Evolutionary conservation across 1,140 invertebrate species (phyloP).

Genomic region (Drosophila biarmipes): DNA sequence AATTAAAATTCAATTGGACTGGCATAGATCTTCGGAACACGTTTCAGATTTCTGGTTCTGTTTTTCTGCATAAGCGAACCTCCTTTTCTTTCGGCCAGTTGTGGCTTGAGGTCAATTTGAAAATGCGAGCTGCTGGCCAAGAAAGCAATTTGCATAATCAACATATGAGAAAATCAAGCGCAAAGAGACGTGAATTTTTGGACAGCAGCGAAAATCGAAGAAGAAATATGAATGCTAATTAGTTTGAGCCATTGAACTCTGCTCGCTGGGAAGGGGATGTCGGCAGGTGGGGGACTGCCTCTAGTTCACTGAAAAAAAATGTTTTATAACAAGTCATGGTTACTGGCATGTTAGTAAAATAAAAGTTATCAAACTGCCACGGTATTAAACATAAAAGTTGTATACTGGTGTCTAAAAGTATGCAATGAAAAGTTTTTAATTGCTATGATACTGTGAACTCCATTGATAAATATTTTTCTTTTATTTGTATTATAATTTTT

Average conservation of each 20-base stretch:
- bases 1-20: slow-evolving; percentile 11
- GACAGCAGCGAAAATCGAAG: slow-evolving; percentile 35
- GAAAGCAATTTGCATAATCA: slow-evolving; percentile 52
- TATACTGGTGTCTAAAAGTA: too few relatives aligned
- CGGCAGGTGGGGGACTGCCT: neutral
- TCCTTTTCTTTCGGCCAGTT: neutral
- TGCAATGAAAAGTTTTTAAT: too few relatives aligned
- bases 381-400: too few relatives aligned
- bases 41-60: neutral
- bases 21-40: slow-evolving; percentile 6
- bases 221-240: slow-evolving; percentile 47
- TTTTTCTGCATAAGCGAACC: slow-evolving; percentile 8
- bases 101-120: slow-evolving; percentile 28
- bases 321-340: too few relatives aligned
- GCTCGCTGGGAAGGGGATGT: slow-evolving; percentile 1
- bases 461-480: too few relatives aligned
- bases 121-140: slow-evolving; percentile 10
- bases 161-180: slow-evolving; percentile 37
- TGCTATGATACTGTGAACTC: too few relatives aligned
- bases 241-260: slow-evolving; percentile 58
- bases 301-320: slow-evolving; percentile 11
- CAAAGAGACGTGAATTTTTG: slow-evolving; percentile 21
- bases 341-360: too few relatives aligned
- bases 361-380: too few relatives aligned
- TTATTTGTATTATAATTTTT: too few relatives aligned